phyloP scores from a whole-genome alignment of 2,888 invertebrate species.

The Calameuta pallipes region DNA sequence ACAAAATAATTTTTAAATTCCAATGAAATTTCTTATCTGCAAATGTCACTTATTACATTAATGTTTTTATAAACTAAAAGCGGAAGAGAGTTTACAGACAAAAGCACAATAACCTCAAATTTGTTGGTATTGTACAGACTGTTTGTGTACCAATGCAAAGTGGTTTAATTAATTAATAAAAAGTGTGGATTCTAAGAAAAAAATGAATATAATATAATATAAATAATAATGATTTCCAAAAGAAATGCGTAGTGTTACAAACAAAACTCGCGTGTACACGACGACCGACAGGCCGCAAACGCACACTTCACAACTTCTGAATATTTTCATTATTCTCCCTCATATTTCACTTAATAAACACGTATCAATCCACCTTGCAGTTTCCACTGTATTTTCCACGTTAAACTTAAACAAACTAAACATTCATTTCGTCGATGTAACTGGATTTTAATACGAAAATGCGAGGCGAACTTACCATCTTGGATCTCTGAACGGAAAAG shows the following conservation, averaged over 20 bases:
- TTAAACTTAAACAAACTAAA: conserved; percentile 11
- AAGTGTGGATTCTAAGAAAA: background rate
- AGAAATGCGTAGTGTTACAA: background rate
- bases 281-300: conserved; percentile 6
- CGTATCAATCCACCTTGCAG: conserved; percentile 32
- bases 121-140: background rate
- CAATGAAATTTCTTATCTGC: background rate
- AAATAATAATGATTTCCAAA: background rate
- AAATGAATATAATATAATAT: background rate
- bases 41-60: background rate
- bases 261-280: conserved; percentile 2
- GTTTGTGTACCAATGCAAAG: no score
- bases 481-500: conserved; percentile 54
- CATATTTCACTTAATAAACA: conserved; percentile 33
- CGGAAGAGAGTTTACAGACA: background rate
- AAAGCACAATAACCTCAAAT: background rate
- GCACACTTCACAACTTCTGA: conserved; percentile 18
- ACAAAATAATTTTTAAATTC: background rate
- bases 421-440: conserved; percentile 39
- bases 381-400: conserved; percentile 31
- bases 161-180: background rate
- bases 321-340: conserved; percentile 13
- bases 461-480: conserved; percentile 56
- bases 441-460: conserved; percentile 45
- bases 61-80: background rate